These are phyloP conservation scores for Bubo scandiacus DNA, from an alignment of 2,113 vertebrate genomes.

Conservation along the genomic window DNA sequence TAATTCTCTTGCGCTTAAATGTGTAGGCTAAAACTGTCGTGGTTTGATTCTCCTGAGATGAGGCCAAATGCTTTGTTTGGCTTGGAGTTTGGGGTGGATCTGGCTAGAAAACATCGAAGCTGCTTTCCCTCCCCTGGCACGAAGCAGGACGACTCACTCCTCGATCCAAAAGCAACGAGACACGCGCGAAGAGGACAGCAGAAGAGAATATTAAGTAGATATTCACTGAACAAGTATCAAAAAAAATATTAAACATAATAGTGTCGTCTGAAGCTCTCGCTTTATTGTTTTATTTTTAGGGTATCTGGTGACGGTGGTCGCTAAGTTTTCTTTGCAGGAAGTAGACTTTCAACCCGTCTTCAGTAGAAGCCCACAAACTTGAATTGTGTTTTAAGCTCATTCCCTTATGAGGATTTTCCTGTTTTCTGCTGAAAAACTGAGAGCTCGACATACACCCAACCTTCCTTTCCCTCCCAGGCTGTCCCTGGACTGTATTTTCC, in stretches of 20 bases:
- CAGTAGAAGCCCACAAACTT: neutral
- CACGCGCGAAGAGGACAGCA: neutral
- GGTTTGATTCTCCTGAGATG: neutral
- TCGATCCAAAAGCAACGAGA: neutral
- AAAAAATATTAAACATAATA: neutral
- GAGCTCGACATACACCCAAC: fast-evolving
- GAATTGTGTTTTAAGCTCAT: neutral
- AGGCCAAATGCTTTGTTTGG: neutral
- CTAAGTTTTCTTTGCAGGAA: neutral
- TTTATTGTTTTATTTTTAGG: neutral
- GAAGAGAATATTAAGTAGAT: neutral
- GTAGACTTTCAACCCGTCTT: neutral
- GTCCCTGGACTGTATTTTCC: neutral
- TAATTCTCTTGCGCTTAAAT: neutral
- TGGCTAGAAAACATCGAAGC: neutral
- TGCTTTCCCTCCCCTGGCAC: neutral
- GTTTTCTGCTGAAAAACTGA: neutral
- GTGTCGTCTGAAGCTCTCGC: neutral
- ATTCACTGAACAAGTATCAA: too few relatives aligned
- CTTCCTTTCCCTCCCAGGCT: neutral
- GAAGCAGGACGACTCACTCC: neutral
- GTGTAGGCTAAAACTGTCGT: neutral
- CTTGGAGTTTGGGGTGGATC: neutral
- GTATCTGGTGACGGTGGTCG: neutral
- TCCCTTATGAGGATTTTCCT: neutral